Conservation (phyloP, 1,140 invertebrate species). For the Drosophila triauraria region DNA sequence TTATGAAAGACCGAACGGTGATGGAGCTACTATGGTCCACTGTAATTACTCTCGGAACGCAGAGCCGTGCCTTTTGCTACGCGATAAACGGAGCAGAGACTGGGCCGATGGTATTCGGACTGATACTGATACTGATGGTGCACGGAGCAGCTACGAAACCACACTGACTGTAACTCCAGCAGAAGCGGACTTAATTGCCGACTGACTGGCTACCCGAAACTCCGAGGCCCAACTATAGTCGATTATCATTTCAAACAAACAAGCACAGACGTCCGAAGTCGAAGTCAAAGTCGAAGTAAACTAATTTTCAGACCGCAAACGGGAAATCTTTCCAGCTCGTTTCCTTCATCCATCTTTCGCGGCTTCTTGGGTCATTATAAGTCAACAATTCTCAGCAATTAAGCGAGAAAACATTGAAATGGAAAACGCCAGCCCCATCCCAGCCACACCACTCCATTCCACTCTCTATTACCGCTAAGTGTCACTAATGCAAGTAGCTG, state of each 20-base stretch:
- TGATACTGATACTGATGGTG: conserved; percentile 6
- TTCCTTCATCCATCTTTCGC: conserved; percentile 18
- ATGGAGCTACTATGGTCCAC: conserved; percentile 18
- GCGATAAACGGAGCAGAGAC: conserved; percentile 18
- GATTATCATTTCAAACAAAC: conserved; percentile 44
- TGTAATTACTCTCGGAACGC: conserved; percentile 29
- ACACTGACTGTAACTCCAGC: conserved; percentile 35
- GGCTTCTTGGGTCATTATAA: conserved; percentile 27
- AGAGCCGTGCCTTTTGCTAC: neutral
- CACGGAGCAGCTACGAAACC: conserved; percentile 31
- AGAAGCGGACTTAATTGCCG: conserved; percentile 32
- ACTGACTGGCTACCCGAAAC: conserved; percentile 31
- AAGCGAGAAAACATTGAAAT: conserved; percentile 39
- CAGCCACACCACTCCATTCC: neutral
- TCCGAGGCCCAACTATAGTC: conserved; percentile 34
- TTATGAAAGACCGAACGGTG: conserved; percentile 32
- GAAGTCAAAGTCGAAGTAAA: conserved; percentile 8
- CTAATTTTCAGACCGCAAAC: conserved; percentile 41
- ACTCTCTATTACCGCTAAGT: conserved; percentile 28
- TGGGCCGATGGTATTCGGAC: conserved; percentile 1
- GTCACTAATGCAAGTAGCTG: conserved; percentile 24
- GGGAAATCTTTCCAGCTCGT: conserved; percentile 29
- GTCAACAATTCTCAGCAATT: conserved; percentile 42
- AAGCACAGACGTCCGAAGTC: conserved; percentile 12
- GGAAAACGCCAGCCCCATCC: conserved; percentile 24